Percentiles rank a stretch among this genome's conserved stretches.
phyloP scores from a whole-genome alignment of 2,888 invertebrate species.

The Stenodera caucasica region DNA sequence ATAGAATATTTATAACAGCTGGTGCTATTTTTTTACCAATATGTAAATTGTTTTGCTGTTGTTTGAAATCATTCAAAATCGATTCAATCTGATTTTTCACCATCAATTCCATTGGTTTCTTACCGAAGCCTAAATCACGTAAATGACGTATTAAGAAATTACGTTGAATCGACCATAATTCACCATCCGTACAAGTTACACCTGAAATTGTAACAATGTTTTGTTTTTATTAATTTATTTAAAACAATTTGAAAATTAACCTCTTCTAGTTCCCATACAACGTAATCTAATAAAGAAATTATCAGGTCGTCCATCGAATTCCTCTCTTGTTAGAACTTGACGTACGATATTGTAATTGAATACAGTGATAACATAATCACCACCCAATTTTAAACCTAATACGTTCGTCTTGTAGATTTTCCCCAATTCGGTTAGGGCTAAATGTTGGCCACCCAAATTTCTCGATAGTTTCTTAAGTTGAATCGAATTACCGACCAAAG shows the following conservation, averaged over 20 bases:
- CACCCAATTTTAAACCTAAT: constrained; percentile 62
- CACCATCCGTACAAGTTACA: constrained; percentile 62
- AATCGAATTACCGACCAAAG: constrained; percentile 54
- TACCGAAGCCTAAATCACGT: constrained; percentile 59
- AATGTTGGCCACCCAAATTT: constrained; percentile 58
- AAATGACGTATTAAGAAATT: constrained; percentile 59
- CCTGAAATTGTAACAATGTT: constrained; percentile 50
- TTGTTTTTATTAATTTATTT: background rate
- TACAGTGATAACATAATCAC: constrained; percentile 59
- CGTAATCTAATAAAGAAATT: constrained; percentile 66
- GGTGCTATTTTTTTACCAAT: constrained; percentile 56
- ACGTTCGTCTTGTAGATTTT: constrained; percentile 58
- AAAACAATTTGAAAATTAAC: constrained; percentile 43
- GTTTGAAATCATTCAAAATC: constrained; percentile 46
- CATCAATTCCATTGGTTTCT: constrained; percentile 54
- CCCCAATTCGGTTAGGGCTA: constrained; percentile 57
- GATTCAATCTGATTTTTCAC: constrained; percentile 59
- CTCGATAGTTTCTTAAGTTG: constrained; percentile 48
- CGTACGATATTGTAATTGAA: constrained; percentile 59
- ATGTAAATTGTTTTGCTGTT: constrained; percentile 37
- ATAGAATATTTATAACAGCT: constrained; percentile 67
- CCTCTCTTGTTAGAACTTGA: constrained; percentile 61
- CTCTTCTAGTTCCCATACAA: constrained; percentile 64
- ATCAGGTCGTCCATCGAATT: constrained; percentile 67
- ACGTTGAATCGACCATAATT: constrained; percentile 59